Conservation (phyloP, 2,113 vertebrate genomes). For the Xiphophorus hellerii region DNA sequence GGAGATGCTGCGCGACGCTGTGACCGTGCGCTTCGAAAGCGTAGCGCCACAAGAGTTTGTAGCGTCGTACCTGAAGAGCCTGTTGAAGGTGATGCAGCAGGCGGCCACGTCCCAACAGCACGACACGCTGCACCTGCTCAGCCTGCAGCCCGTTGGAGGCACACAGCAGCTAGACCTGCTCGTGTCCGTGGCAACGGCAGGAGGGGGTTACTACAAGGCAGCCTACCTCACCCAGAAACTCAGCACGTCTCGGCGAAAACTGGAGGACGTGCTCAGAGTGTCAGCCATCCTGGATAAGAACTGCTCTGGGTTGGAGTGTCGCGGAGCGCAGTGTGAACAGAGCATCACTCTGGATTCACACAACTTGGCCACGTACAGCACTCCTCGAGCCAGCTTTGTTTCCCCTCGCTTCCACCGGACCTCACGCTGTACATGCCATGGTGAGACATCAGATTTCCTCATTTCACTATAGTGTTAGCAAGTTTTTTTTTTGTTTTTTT, state of each 20-base stretch:
- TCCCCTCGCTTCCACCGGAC: constrained; percentile 92
- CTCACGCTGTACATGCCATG: constrained; percentile 90
- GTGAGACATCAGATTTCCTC: constrained; percentile 81
- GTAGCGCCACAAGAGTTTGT: constrained; percentile 94
- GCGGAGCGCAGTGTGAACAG: constrained; percentile 92
- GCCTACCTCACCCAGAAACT: constrained; percentile 96
- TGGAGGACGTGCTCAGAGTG: constrained; percentile 91
- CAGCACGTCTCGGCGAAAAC: constrained; percentile 85
- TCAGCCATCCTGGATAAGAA: constrained; percentile 95
- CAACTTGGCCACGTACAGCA: constrained; percentile 92
- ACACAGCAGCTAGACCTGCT: constrained; percentile 94
- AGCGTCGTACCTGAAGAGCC: constrained; percentile 86
- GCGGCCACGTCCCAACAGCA: constrained; percentile 86
- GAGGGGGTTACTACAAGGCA: constrained; percentile 89
- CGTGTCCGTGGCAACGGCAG: constrained; percentile 86
- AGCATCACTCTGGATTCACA: constrained; percentile 91
- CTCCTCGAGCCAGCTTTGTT: constrained; percentile 92
- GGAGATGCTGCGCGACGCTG: constrained; percentile 90
- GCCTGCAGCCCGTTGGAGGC: constrained; percentile 90
- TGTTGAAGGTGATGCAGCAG: constrained; percentile 85
- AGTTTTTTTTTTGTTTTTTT: too few species aligned
- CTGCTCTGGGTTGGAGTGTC: constrained; percentile 94
- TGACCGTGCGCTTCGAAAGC: constrained; percentile 93
- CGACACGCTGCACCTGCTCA: constrained; percentile 90
- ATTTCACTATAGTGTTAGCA: not conserved